phyloP scores from a whole-genome alignment of 2,888 invertebrate species.

The Eupithecia dodoneata region DNA sequence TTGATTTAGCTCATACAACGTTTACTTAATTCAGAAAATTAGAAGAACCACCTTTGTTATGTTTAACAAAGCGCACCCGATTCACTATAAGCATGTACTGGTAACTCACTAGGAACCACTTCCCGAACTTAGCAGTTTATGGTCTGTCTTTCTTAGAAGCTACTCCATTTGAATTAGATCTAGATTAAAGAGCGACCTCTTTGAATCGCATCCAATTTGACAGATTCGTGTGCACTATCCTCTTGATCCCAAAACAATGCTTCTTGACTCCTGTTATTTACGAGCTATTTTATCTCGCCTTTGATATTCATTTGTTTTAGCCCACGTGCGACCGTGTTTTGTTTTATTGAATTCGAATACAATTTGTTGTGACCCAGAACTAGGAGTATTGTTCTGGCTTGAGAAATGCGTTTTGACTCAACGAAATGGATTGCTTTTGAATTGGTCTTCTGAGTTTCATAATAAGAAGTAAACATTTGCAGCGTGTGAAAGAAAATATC shows the following conservation, averaged over 20 bases:
- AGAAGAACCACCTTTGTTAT: neutral
- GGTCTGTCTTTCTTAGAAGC: slow-evolving; percentile 53
- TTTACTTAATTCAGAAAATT: neutral
- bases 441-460: neutral
- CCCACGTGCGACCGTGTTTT: slow-evolving; percentile 22
- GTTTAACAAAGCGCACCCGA: neutral
- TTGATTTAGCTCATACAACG: neutral
- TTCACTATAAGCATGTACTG: neutral
- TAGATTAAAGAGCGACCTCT: slow-evolving; percentile 45
- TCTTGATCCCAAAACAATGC: slow-evolving; percentile 35
- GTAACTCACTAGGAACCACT: neutral
- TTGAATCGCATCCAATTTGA: slow-evolving; percentile 63
- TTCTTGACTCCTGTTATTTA: slow-evolving; percentile 41
- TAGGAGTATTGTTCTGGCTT: neutral
- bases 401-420: neutral
- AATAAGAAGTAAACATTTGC: neutral
- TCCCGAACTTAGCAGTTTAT: slow-evolving; percentile 9
- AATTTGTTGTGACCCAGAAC: neutral
- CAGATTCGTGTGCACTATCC: slow-evolving; percentile 50
- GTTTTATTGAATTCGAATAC: slow-evolving; percentile 17
- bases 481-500: neutral
- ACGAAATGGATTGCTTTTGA: neutral
- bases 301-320: slow-evolving; percentile 33
- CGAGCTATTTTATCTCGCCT: slow-evolving; percentile 51
- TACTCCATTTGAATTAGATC: slow-evolving; percentile 55